These are phyloP conservation scores for Himalopsyche tibetana DNA, from an alignment of 2,888 invertebrate genomes.

Conservation along the genomic window DNA sequence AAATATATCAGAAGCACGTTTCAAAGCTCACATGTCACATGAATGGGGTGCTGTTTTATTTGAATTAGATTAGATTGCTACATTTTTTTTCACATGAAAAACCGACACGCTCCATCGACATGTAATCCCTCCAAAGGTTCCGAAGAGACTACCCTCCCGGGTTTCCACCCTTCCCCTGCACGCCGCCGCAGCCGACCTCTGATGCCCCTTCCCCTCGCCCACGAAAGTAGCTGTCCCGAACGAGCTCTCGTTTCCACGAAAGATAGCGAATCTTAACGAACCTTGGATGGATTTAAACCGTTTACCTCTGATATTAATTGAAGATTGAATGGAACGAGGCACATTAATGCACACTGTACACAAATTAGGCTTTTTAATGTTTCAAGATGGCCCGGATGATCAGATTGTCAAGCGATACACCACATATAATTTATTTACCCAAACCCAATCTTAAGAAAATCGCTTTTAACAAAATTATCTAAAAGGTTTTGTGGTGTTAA, in stretches of 20 bases:
- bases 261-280: constrained; percentile 55
- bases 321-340: constrained; percentile 16
- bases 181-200: constrained; percentile 24
- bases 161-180: constrained; percentile 46
- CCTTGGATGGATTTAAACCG: constrained; percentile 53
- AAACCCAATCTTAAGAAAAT: background rate
- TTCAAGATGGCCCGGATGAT: constrained; percentile 21
- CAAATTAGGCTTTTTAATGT: constrained; percentile 21
- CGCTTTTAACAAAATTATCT: too few relatives aligned
- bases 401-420: background rate
- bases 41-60: constrained; percentile 10
- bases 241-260: constrained; percentile 45
- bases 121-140: constrained; percentile 33
- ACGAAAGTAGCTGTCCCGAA: constrained; percentile 46
- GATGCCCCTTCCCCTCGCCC: constrained; percentile 23
- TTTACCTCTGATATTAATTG: constrained; percentile 46
- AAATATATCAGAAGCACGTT: constrained; percentile 17
- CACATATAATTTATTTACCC: background rate
- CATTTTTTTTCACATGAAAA: constrained; percentile 49
- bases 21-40: constrained; percentile 32
- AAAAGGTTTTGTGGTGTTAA: too few relatives aligned
- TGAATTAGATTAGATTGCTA: constrained; percentile 41
- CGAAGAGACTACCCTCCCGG: constrained; percentile 53
- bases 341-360: constrained; percentile 30
- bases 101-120: background rate